Percentiles rank a stretch among this genome's conserved stretches.
These are phyloP conservation scores for Ganaspis sp. DNA, from an alignment of 1,140 invertebrate species.

Conservation along the genomic window DNA sequence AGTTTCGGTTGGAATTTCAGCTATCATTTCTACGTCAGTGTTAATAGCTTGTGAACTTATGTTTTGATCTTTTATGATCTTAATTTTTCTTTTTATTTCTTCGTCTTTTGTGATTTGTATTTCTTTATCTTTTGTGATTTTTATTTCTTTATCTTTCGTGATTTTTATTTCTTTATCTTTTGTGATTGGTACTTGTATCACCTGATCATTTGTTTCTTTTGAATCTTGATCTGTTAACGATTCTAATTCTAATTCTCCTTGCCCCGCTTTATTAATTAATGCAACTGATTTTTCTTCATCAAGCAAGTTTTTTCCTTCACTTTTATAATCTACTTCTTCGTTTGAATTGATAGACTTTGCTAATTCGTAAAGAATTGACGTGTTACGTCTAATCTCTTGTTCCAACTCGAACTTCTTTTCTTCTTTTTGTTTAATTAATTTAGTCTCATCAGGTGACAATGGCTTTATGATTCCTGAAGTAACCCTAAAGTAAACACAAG, in stretches of 20 bases:
- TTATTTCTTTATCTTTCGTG: not conserved
- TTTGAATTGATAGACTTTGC: conserved; percentile 55
- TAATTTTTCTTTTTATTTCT: not conserved
- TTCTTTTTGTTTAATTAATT: conserved; percentile 57
- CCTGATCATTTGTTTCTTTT: not conserved
- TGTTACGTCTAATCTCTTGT: conserved; percentile 66
- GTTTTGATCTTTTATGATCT: too few relatives aligned
- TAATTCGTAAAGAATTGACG: conserved; percentile 67
- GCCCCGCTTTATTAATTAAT: not conserved
- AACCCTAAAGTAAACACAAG: conserved; percentile 68
- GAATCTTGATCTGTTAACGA: not conserved
- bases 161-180: conserved; percentile 1
- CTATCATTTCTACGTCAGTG: not conserved
- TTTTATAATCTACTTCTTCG: not conserved
- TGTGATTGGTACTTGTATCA: too few relatives aligned
- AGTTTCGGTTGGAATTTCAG: not conserved
- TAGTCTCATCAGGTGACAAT: conserved; percentile 60
- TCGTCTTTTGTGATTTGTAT: not conserved
- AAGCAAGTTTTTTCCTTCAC: not conserved
- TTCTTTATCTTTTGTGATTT: not conserved
- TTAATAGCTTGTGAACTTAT: not conserved
- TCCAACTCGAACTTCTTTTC: conserved; percentile 63
- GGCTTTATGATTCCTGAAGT: conserved; percentile 67
- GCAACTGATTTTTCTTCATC: not conserved
- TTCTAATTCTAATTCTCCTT: not conserved